Conservation (phyloP, 2,113 vertebrate species). For the Podarcis muralis region DNA sequence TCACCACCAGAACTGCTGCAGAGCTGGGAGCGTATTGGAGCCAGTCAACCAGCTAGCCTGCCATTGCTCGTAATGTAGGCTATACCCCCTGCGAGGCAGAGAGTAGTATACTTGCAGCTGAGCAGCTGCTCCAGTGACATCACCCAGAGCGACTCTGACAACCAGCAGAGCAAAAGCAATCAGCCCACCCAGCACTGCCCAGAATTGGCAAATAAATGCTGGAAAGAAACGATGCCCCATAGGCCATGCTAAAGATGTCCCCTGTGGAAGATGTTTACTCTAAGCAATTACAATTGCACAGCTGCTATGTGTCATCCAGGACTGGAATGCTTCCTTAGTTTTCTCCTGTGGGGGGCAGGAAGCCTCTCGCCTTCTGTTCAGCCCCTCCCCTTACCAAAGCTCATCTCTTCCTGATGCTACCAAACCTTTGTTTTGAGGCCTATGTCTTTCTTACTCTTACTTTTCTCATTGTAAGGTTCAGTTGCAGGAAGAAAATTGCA, state of each 20-base stretch:
- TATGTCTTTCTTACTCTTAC: neutral
- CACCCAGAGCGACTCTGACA: constrained; percentile 6
- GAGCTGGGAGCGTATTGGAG: constrained; percentile 33
- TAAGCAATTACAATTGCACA: constrained; percentile 41
- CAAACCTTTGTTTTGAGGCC: neutral
- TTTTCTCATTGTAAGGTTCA: neutral
- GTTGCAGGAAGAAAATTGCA: neutral
- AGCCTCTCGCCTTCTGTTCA: neutral
- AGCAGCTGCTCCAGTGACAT: neutral
- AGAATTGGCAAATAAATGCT: neutral
- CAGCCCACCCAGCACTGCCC: accelerated
- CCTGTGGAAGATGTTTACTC: constrained; percentile 32
- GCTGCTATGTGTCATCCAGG: constrained; percentile 37
- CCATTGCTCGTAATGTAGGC: neutral
- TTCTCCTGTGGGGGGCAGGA: neutral
- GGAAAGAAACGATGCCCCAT: constrained; percentile 17
- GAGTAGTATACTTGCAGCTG: constrained; percentile 18
- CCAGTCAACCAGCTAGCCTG: neutral
- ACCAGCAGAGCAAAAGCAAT: constrained; percentile 23
- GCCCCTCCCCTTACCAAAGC: neutral
- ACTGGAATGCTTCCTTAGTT: neutral
- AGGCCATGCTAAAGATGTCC: constrained; percentile 44
- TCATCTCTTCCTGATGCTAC: neutral
- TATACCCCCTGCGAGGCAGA: constrained; percentile 29
- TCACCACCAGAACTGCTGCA: constrained; percentile 20